Conservation (phyloP, 2,797 vertebrate species). For the Sternarchorhynchus goeldii region DNA sequence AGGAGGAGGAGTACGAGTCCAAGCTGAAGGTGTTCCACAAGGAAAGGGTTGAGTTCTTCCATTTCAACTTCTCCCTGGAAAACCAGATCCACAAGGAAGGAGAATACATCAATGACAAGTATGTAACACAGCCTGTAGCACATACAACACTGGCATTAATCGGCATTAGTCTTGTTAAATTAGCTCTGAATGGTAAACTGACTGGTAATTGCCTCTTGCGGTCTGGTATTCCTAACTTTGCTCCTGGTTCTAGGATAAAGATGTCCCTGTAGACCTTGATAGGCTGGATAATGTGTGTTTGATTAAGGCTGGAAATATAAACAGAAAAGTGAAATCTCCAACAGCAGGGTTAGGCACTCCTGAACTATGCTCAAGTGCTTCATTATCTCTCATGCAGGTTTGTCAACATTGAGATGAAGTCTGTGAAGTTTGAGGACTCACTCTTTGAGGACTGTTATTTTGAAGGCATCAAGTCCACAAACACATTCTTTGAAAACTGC, state of each 20-base stretch:
- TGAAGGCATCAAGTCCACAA: conserved; percentile 87
- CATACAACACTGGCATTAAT: neutral
- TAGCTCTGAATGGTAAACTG: neutral
- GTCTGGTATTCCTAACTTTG: too few species aligned
- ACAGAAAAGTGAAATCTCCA: neutral
- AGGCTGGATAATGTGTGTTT: too few species aligned
- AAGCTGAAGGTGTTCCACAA: conserved; percentile 81
- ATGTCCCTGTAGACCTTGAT: too few species aligned
- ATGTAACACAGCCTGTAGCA: conserved; percentile 78
- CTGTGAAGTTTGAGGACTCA: conserved; percentile 91
- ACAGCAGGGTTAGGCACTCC: neutral
- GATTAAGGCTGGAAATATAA: too few species aligned
- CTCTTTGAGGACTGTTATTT: conserved; percentile 92
- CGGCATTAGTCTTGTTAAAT: conserved; percentile 26
- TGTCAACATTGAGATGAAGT: conserved; percentile 89
- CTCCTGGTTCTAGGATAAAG: too few species aligned
- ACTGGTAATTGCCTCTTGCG: too few species aligned
- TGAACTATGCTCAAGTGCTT: conserved; percentile 27
- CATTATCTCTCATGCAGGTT: conserved; percentile 76
- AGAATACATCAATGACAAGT: conserved; percentile 88
- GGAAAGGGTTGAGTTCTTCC: conserved; percentile 82
- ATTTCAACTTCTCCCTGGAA: conserved; percentile 93
- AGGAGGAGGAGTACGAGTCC: conserved; percentile 85
- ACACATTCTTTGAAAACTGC: conserved; percentile 93
- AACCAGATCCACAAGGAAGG: conserved; percentile 91